Conservation (phyloP, 2,113 vertebrate species). For the Callipepla squamata region DNA sequence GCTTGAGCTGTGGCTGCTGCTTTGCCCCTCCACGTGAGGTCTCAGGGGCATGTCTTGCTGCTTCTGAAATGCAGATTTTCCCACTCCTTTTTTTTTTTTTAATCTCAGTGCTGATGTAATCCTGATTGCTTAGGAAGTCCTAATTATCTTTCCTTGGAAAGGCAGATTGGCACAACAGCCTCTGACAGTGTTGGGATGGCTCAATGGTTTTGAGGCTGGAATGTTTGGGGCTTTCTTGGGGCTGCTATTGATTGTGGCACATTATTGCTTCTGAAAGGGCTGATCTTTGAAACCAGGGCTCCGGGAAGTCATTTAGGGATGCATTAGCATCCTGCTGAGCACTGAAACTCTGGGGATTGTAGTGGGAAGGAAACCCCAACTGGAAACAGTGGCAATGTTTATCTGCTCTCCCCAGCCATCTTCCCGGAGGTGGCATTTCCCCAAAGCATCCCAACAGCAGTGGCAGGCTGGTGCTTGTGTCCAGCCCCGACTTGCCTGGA, state of each 20-base stretch:
- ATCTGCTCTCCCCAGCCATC: background rate
- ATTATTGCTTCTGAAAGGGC: conserved; percentile 8
- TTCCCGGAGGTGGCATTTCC: background rate
- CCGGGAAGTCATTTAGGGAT: conserved; percentile 48
- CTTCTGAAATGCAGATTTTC: background rate
- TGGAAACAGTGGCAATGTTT: background rate
- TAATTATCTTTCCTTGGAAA: background rate
- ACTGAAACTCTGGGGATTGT: background rate
- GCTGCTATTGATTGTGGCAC: conserved; percentile 19
- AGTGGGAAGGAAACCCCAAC: conserved; percentile 21
- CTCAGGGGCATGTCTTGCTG: background rate
- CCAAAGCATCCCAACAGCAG: background rate
- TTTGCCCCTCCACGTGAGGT: background rate
- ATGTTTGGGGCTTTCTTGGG: background rate
- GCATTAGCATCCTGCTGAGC: conserved; percentile 38
- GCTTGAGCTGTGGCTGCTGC: background rate
- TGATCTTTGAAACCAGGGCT: conserved; percentile 15
- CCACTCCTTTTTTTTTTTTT: background rate
- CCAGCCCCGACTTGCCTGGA: background rate
- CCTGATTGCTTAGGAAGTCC: background rate
- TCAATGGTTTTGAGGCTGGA: background rate
- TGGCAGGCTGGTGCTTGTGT: background rate
- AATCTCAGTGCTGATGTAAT: background rate
- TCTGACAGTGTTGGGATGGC: background rate
- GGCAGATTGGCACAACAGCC: background rate